Percentiles rank a stretch among this genome's conserved stretches.
Evolutionary conservation across 2,888 invertebrate genomes (phyloP).

Genomic region (Lutraria lutraria): DNA sequence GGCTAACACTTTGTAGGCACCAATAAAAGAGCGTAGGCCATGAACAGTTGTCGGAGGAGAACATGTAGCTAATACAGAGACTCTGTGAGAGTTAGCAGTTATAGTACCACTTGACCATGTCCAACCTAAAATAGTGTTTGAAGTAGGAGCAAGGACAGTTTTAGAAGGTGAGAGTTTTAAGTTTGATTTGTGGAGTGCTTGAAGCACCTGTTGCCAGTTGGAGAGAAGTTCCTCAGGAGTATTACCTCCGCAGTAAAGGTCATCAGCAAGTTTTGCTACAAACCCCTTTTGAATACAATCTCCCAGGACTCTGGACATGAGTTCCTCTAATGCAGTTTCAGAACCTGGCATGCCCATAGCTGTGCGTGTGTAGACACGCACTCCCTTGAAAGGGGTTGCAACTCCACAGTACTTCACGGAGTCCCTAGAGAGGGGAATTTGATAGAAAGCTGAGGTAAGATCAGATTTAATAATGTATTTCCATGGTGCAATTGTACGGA

Average conservation of each 20-base stretch:
- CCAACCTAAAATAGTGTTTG: conserved; percentile 67
- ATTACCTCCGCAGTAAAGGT: conserved; percentile 29
- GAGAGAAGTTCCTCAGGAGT: conserved; percentile 16
- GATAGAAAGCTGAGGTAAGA: conserved; percentile 69
- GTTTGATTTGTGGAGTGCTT: conserved; percentile 66
- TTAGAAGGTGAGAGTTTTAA: conserved; percentile 51
- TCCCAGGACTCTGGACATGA: conserved; percentile 69
- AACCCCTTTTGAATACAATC: conserved; percentile 63
- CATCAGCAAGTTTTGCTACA: conserved; percentile 68
- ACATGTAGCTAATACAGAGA: conserved; percentile 60
- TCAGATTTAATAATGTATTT: conserved; percentile 71
- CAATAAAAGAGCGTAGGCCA: conserved; percentile 60
- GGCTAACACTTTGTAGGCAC: conserved; percentile 64
- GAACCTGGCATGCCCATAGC: conserved; percentile 75
- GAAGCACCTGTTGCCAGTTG: not conserved
- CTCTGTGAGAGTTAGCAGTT: conserved; percentile 60
- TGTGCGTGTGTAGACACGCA: conserved; percentile 66
- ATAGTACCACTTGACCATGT: conserved; percentile 65
- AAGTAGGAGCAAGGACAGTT: conserved; percentile 58
- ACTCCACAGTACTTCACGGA: conserved; percentile 76
- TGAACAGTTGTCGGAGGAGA: conserved; percentile 48
- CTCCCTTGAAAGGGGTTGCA: conserved; percentile 71
- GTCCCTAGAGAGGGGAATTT: conserved; percentile 63
- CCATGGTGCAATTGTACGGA: conserved; percentile 63
- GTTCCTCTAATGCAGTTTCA: conserved; percentile 72